Conservation (phyloP, 2,888 invertebrate genomes). For the Phrixothrix hirtus region DNA sequence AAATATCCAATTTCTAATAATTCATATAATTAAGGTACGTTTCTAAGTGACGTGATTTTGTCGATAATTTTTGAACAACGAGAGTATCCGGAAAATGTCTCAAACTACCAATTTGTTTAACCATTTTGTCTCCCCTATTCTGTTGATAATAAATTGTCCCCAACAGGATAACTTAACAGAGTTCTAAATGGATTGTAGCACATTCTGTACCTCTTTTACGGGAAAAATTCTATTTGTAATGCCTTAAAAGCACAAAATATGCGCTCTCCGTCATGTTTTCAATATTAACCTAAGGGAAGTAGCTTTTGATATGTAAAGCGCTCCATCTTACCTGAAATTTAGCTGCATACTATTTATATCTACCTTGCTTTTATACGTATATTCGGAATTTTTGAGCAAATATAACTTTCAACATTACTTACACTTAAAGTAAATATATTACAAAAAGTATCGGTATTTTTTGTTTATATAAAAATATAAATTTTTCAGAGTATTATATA, state of each 20-base stretch:
- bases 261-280: conserved; percentile 7
- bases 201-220: conserved; percentile 2
- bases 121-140: background rate
- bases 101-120: background rate
- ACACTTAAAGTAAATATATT: too few species aligned
- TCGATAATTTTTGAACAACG: too few species aligned
- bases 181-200: conserved; percentile 6
- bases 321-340: conserved; percentile 8
- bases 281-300: conserved; percentile 6
- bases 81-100: background rate
- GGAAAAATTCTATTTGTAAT: conserved; percentile 7
- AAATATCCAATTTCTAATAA: too few species aligned
- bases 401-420: too few species aligned
- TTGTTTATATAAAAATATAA: too few species aligned
- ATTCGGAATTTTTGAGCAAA: too few species aligned
- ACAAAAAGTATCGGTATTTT: too few species aligned
- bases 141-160: conserved; percentile 5
- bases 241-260: conserved; percentile 1
- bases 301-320: conserved; percentile 19
- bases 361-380: background rate
- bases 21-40: too few species aligned
- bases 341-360: conserved; percentile 3
- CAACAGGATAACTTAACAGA: conserved; percentile 6
- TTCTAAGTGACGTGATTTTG: too few species aligned
- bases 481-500: too few species aligned